A percentile compares a stretch with the other conserved stretches of the same genome.
These are phyloP conservation scores for Micropoecilia bifurca DNA, from an alignment of 2,797 vertebrate species.

Conservation along the genomic window DNA sequence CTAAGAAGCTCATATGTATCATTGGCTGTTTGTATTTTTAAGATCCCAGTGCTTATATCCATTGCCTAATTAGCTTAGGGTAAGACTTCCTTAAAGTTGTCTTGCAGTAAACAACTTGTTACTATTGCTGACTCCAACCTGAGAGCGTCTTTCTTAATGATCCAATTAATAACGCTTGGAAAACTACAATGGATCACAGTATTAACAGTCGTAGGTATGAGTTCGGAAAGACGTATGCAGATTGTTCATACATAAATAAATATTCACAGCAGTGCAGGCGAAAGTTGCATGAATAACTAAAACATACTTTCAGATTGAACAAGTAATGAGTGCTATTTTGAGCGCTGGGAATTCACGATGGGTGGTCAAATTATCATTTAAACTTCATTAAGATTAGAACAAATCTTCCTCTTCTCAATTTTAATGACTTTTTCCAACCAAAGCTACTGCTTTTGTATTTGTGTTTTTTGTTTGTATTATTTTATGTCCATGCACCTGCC, in stretches of 20 bases:
- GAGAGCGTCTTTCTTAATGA: neutral
- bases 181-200: neutral
- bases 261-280: neutral
- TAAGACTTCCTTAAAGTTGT: neutral
- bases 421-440: conserved; percentile 15
- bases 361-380: neutral
- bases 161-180: neutral
- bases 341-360: neutral
- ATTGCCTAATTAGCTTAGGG: neutral
- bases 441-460: conserved; percentile 39
- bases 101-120: neutral
- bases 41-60: neutral
- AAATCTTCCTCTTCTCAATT: neutral
- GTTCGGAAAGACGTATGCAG: conserved; percentile 4
- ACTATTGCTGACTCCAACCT: neutral
- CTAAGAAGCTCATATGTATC: neutral
- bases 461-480: conserved; percentile 38
- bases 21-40: neutral
- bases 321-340: conserved; percentile 11
- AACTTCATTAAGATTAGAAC: conserved; percentile 38
- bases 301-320: conserved; percentile 5
- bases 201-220: neutral
- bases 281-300: conserved; percentile 11
- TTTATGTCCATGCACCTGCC: conserved; percentile 23
- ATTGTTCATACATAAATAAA: neutral